Evolutionary conservation across 2,888 invertebrate species (phyloP).

Genomic region (Eurytoma californica): DNA sequence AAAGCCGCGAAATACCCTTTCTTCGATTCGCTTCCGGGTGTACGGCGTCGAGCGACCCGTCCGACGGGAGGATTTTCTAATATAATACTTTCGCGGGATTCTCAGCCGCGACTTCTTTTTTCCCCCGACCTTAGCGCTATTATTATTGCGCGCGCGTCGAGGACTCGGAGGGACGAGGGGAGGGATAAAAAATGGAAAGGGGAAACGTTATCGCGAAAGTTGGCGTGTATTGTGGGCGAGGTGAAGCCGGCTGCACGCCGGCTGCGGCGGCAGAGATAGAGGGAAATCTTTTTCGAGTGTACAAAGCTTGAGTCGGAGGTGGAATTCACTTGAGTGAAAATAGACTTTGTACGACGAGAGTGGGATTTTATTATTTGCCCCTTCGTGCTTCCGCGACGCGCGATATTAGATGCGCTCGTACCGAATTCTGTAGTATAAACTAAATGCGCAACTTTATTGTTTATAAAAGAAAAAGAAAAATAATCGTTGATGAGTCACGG

Average conservation of each 20-base stretch:
- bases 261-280: conserved; percentile 10
- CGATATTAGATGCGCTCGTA: no score
- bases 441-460: no score
- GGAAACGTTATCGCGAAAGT: conserved; percentile 30
- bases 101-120: conserved; percentile 22
- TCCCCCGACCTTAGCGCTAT: conserved; percentile 2
- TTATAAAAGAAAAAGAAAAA: no score
- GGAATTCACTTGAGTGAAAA: conserved; percentile 37
- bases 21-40: conserved; percentile 52
- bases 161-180: neutral
- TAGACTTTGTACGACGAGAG: conserved; percentile 2
- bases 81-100: conserved; percentile 38
- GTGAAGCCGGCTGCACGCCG: no score
- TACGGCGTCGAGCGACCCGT: neutral
- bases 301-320: conserved; percentile 5
- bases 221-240: conserved; percentile 1
- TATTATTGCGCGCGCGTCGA: conserved; percentile 32
- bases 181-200: neutral
- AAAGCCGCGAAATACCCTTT: conserved; percentile 51
- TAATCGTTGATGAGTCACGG: no score
- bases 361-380: no score
- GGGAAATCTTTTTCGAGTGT: conserved; percentile 12
- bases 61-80: conserved; percentile 45
- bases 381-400: no score
- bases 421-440: no score